Conservation (phyloP, 2,113 vertebrate genomes). For the Phasianus colchicus region DNA sequence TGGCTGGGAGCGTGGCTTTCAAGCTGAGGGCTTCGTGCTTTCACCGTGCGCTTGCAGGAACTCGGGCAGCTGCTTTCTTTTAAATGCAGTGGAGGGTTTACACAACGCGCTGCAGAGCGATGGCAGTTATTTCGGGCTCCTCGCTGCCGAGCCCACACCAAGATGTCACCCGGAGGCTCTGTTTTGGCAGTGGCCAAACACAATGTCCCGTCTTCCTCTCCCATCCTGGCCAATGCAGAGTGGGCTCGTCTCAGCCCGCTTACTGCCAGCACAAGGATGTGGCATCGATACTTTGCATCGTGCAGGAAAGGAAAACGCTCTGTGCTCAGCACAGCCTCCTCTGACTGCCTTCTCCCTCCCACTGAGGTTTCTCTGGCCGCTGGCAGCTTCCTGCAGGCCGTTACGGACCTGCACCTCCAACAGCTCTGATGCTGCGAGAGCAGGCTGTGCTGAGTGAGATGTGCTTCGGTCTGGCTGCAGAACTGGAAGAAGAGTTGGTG, state of each 20-base stretch:
- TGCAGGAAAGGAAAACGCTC: not conserved
- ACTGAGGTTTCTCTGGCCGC: not conserved
- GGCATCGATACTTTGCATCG: not conserved
- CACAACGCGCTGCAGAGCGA: not conserved
- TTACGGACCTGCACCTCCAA: accelerated
- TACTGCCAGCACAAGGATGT: not conserved
- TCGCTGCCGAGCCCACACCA: constrained; percentile 15
- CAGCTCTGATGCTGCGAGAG: not conserved
- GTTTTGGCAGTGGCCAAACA: not conserved
- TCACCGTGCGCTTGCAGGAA: not conserved
- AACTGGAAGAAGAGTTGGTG: not conserved
- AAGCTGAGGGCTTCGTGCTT: not conserved
- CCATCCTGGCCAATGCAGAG: not conserved
- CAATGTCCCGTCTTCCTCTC: not conserved
- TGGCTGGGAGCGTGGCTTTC: constrained; percentile 16
- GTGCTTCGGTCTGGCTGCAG: not conserved
- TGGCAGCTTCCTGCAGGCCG: not conserved
- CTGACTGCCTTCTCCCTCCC: not conserved
- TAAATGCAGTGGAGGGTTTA: not conserved
- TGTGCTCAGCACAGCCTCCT: not conserved
- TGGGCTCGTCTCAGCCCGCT: not conserved
- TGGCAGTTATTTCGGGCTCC: not conserved
- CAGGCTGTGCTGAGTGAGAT: not conserved
- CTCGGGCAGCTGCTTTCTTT: not conserved
- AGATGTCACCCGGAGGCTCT: not conserved